Conservation (phyloP, 2,113 vertebrate species). For the Chaetura pelagica region DNA sequence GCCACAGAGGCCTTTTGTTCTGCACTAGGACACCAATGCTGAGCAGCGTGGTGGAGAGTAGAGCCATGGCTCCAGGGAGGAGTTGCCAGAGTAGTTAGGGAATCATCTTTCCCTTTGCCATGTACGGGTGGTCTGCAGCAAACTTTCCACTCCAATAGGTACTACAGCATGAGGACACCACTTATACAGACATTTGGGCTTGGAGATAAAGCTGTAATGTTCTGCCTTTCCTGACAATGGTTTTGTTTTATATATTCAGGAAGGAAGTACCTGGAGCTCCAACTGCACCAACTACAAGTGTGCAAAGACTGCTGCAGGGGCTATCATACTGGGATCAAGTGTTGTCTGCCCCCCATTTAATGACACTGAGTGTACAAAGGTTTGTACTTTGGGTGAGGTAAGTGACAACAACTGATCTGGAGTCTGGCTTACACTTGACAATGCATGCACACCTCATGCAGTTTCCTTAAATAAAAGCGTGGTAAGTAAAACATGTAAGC, state of each 20-base stretch:
- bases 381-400: conserved; percentile 76
- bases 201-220: neutral
- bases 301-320: conserved; percentile 85
- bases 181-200: neutral
- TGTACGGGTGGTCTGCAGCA: neutral
- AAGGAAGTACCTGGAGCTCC: conserved; percentile 90
- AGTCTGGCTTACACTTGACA: neutral
- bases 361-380: conserved; percentile 95
- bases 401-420: neutral
- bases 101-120: neutral
- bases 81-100: neutral
- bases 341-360: conserved; percentile 96
- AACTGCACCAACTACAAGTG: conserved; percentile 94
- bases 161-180: neutral
- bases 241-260: conserved; percentile 73
- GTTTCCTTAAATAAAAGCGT: neutral
- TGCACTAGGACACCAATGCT: neutral
- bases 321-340: conserved; percentile 84
- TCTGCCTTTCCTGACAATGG: neutral
- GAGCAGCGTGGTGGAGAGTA: neutral
- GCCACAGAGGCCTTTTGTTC: neutral
- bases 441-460: accelerated
- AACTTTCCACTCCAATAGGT: neutral
- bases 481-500: neutral
- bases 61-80: neutral